These are phyloP conservation scores for Carapus acus DNA, from an alignment of 2,797 vertebrate species.

Conservation along the genomic window DNA sequence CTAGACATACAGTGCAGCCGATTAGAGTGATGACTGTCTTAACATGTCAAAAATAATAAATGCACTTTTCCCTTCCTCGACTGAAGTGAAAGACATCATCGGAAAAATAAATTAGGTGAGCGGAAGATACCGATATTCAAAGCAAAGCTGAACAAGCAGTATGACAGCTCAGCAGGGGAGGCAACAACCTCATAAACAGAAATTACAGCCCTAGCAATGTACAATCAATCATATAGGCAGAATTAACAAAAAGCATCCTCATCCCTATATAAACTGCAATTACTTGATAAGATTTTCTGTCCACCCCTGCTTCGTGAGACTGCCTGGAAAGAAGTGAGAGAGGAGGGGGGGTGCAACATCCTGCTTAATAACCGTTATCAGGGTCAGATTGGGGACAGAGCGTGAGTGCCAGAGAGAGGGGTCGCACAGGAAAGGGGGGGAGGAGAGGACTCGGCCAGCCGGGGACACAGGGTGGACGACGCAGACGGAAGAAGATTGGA, in stretches of 20 bases:
- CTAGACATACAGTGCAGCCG: too few species aligned
- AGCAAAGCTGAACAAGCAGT: background rate
- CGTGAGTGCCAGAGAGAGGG: slow-evolving; percentile 47
- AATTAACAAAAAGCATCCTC: slow-evolving; percentile 7
- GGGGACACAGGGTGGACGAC: slow-evolving; percentile 46
- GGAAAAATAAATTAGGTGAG: background rate
- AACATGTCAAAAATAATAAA: too few species aligned
- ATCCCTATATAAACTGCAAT: slow-evolving; percentile 27
- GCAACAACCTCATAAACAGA: slow-evolving; percentile 8
- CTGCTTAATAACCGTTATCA: slow-evolving; percentile 59
- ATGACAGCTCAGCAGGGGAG: background rate
- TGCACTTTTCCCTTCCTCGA: too few species aligned
- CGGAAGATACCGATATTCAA: background rate
- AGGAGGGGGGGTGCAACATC: slow-evolving; percentile 42
- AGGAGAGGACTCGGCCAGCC: slow-evolving; percentile 39
- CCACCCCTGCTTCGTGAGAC: slow-evolving; percentile 26
- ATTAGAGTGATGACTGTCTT: too few species aligned
- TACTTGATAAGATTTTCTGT: slow-evolving; percentile 44
- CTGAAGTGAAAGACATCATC: background rate
- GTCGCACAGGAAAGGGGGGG: slow-evolving; percentile 44
- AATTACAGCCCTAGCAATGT: slow-evolving; percentile 1
- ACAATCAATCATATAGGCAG: slow-evolving; percentile 9
- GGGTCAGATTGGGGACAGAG: slow-evolving; percentile 67
- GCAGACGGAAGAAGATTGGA: slow-evolving; percentile 43
- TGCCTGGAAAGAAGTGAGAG: slow-evolving; percentile 28